A percentile compares a stretch with the other conserved stretches of the same genome.
Evolutionary conservation across 2,888 invertebrate species (phyloP).

Genomic region (Mamestra brassicae): DNA sequence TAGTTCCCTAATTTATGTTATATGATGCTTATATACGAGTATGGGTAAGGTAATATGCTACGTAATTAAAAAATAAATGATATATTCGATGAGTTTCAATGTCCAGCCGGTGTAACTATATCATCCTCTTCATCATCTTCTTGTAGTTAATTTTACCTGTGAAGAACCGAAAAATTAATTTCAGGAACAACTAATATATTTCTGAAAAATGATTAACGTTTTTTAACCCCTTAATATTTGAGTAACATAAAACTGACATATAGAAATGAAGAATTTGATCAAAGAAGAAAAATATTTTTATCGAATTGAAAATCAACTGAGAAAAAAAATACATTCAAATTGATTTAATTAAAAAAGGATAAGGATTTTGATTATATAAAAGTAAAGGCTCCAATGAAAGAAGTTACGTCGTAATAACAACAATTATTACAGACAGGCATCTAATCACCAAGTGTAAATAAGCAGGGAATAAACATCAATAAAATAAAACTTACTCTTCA

Average conservation of each 20-base stretch:
- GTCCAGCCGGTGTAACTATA: background rate
- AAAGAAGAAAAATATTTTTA: background rate
- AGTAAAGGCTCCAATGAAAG: background rate
- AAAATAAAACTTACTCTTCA: conserved; percentile 26
- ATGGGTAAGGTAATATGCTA: background rate
- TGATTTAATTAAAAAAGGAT: background rate
- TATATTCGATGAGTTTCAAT: background rate
- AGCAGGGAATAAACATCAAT: background rate
- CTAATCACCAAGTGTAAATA: background rate
- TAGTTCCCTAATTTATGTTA: background rate
- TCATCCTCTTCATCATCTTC: background rate
- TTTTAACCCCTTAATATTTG: background rate
- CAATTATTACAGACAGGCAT: background rate
- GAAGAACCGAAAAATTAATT: background rate
- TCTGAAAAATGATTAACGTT: background rate
- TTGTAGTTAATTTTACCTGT: background rate
- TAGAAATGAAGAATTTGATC: background rate
- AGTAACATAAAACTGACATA: too few relatives aligned
- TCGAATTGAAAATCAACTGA: too few relatives aligned
- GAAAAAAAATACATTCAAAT: too few relatives aligned
- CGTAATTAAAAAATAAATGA: background rate
- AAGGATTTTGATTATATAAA: background rate
- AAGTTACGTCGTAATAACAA: background rate
- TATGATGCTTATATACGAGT: background rate
- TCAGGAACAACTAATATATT: background rate